Conservation (phyloP, 1,140 invertebrate species). For the Anthonomus grandis region DNA sequence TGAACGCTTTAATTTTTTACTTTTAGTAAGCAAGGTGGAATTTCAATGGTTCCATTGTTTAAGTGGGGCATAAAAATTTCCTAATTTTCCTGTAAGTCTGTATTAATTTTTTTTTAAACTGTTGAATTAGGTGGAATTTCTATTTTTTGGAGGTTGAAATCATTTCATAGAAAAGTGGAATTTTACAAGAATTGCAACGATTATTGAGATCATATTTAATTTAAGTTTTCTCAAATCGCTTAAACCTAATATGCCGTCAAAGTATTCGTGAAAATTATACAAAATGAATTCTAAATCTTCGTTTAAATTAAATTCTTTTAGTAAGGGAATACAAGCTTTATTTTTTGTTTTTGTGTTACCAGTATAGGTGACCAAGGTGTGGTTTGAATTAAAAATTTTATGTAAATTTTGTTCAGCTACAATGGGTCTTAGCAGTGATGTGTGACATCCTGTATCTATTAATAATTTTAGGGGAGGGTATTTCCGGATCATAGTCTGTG, state of each 20-base stretch:
- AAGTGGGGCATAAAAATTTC: not conserved
- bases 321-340: conserved; percentile 23
- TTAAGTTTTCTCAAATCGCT: conserved; percentile 20
- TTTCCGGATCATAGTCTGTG: too few relatives aligned
- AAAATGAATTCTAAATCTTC: conserved; percentile 12
- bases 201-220: conserved; percentile 25
- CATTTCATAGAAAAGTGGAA: conserved; percentile 19
- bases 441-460: conserved; percentile 29
- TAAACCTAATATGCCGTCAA: conserved; percentile 29
- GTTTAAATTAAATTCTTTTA: conserved; percentile 16
- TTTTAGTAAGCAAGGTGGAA: too few relatives aligned
- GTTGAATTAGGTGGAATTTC: not conserved
- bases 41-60: too few relatives aligned
- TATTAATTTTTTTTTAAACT: conserved; percentile 6
- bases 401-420: conserved; percentile 14
- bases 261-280: conserved; percentile 31
- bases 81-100: not conserved
- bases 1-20: too few relatives aligned
- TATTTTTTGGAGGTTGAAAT: conserved; percentile 3
- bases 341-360: conserved; percentile 16
- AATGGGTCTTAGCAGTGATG: conserved; percentile 21
- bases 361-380: conserved; percentile 16
- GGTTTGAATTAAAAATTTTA: conserved; percentile 9
- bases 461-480: conserved; percentile 26
- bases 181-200: conserved; percentile 11